phyloP scores from a whole-genome alignment of 2,888 invertebrate genomes.

The Melinaea marsaeus region DNA sequence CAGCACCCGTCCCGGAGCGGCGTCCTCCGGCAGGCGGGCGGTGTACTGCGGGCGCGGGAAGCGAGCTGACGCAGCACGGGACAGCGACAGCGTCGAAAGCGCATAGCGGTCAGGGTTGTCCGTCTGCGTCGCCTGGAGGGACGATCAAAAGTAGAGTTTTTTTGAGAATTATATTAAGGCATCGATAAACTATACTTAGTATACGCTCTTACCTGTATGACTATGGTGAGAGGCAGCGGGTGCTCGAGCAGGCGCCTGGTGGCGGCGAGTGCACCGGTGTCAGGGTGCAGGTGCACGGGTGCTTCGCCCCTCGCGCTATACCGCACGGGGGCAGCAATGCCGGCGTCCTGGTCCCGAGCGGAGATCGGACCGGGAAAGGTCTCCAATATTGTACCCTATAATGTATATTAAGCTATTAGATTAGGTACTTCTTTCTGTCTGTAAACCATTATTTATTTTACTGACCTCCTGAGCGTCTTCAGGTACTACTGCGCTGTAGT shows the following conservation, averaged over 20 bases:
- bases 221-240: constrained; percentile 86
- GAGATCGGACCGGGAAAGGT: constrained; percentile 85
- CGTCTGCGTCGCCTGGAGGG: constrained; percentile 82
- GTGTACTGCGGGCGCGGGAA: constrained; percentile 85
- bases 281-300: constrained; percentile 80
- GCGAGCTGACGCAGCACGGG: constrained; percentile 80
- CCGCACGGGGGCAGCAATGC: constrained; percentile 85
- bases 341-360: constrained; percentile 89
- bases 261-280: constrained; percentile 80
- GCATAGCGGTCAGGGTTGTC: constrained; percentile 94
- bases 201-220: constrained; percentile 81
- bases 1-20: constrained; percentile 84
- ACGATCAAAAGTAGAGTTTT: too few relatives aligned
- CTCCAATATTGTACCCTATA: constrained; percentile 79
- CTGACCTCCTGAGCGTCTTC: constrained; percentile 75
- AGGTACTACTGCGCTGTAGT: constrained; percentile 84
- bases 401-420: constrained; percentile 1
- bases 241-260: constrained; percentile 74
- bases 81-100: constrained; percentile 88
- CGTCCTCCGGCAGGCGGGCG: constrained; percentile 86
- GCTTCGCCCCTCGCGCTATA: constrained; percentile 77
- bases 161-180: not conserved
- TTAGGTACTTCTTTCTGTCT: too few relatives aligned
- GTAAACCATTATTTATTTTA: not conserved
- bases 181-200: not conserved